Base-by-base conservation (phyloP, 1,140 invertebrate species). In the Drosophila biarmipes region DNA sequence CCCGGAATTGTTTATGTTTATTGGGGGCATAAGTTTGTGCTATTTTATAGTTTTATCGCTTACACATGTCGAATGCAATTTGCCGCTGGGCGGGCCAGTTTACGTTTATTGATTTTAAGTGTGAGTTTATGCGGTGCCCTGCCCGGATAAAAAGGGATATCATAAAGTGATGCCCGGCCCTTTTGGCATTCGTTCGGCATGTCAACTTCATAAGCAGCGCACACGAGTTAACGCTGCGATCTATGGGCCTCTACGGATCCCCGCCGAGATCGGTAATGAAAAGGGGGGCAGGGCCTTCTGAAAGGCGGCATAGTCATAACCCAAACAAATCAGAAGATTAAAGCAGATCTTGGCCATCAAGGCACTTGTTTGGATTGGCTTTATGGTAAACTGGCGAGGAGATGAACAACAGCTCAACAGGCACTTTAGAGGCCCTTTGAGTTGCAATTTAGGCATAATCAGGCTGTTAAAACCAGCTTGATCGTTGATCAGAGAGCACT, bases 21-120 rank as follows among this genome's bases (percentile, higher is more conserved):
- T 86, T 82, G 71, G 53, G 17, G 48, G 78, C 82, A 86, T 86
- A 86, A 86, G 69, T 86, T 86, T 77, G 79, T 84, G 84, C 76
- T 80, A 89, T 80, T 89, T 89, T 89, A 89, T 89, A 89, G 84
- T 69, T 89, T 87, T 82, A 89, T 79, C 54, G 72, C 68, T 59
- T 59, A 58, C 81, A 80, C 61, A 86, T 74, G 77, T 86, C 73
- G 62, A 73, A 55, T 59, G 54, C 59, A 61, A 57, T 63, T 73
- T 38, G 71, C 66, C 81, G 54, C 55, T 89, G 82, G 82, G 78
- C 77, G 74, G 76, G 72, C 69, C 84, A 82, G 76, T 80, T 73
- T 77, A 66, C 73, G 84, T 80, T 89, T 89, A 89, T 89, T 89
- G 84, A 89, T 89, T 89, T 80, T 77, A 84, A 89, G 84, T 89